phyloP scores from a whole-genome alignment of 37 sponge, comb jelly and placozoan genomes.

The Trichoplax adhaerens region DNA sequence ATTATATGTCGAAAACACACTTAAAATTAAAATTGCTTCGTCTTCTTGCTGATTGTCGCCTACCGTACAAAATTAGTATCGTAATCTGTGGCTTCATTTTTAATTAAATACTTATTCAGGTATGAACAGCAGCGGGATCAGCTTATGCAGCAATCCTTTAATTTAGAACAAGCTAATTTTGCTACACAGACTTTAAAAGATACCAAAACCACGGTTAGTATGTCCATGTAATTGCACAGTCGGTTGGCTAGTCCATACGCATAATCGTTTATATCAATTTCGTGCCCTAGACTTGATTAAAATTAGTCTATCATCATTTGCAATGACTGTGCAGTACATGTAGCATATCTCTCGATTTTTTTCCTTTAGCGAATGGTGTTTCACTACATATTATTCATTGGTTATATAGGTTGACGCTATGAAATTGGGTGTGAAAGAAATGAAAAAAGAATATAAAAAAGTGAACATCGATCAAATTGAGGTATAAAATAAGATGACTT shows the following conservation, averaged over 20 bases:
- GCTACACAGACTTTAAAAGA: conserved; percentile 93
- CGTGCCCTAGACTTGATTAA: no score
- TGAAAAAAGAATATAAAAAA: conserved; percentile 99
- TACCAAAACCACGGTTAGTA: conserved; percentile 75
- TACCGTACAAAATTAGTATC: neutral
- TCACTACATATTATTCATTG: neutral
- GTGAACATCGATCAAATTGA: conserved; percentile 92
- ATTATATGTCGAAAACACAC: no score
- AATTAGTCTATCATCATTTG: no score
- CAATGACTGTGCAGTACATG: no score
- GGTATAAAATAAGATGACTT: conserved; percentile 11
- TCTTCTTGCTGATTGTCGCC: neutral
- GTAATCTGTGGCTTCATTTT: neutral
- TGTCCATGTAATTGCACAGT: neutral
- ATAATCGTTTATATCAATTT: no score
- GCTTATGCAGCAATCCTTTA: conserved; percentile 85
- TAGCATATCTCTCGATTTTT: no score
- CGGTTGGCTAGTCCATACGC: no score
- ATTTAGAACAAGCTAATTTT: conserved; percentile 99
- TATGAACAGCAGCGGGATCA: conserved; percentile 88
- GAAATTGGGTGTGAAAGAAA: conserved; percentile 91
- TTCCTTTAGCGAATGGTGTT: no score
- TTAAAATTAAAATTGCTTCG: neutral
- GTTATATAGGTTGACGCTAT: conserved; percentile 68
- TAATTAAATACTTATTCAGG: neutral